Conservation (phyloP, 2,888 invertebrate species). For the Pterobdella sp. region DNA sequence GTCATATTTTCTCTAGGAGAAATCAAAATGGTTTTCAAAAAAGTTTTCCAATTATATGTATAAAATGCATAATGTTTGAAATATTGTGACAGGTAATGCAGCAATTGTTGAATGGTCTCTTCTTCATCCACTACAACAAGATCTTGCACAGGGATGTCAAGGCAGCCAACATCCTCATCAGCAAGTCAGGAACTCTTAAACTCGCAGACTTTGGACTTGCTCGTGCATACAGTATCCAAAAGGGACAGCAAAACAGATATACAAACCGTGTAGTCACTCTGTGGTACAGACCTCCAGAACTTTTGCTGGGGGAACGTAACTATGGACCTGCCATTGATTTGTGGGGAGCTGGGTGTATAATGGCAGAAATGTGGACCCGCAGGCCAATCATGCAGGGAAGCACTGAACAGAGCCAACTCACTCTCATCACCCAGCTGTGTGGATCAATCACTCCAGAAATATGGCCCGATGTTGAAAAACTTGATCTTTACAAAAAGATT, state of each 20-base stretch:
- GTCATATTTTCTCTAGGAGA: conserved; percentile 93
- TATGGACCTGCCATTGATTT: conserved; percentile 95
- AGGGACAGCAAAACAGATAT: conserved; percentile 74
- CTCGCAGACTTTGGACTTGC: conserved; percentile 96
- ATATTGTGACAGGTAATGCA: conserved; percentile 33
- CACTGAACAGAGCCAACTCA: conserved; percentile 90
- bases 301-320: conserved; percentile 62
- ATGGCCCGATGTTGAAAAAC: conserved; percentile 66
- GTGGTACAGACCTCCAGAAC: conserved; percentile 70
- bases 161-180: conserved; percentile 93
- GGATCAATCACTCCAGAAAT: conserved; percentile 81
- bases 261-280: conserved; percentile 96
- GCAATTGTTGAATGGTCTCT: conserved; percentile 76
- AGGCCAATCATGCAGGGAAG: conserved; percentile 68
- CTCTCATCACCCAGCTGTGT: conserved; percentile 86
- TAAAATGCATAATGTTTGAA: background rate
- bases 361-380: conserved; percentile 99
- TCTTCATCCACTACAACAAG: conserved; percentile 88
- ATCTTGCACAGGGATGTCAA: conserved; percentile 73
- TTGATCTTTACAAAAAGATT: conserved; percentile 66
- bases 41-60: too few relatives aligned
- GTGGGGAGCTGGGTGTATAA: conserved; percentile 87
- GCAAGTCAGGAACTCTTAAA: conserved; percentile 76
- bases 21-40: conserved; percentile 69
- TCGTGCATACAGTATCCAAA: conserved; percentile 81